Evolutionary conservation across 2,888 invertebrate species (phyloP), one percentile per base, ranked within the genome.

Genomic region (Eupeodes latifasciatus): DNA sequence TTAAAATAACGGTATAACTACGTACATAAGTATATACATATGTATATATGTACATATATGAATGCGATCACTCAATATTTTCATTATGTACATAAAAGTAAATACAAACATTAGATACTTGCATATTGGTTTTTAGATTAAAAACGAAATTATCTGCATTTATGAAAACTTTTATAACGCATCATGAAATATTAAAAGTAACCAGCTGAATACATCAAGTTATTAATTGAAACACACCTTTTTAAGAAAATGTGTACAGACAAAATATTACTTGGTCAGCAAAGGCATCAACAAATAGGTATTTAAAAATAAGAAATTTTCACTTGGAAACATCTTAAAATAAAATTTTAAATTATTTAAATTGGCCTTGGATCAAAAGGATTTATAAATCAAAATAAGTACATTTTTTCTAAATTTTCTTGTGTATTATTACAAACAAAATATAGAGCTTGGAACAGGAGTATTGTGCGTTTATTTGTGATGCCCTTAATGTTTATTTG

Each of bases 291-390:
- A 49, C 27, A 67, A 61, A 49, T 51, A 34, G 9, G 4, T 51
- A 34, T 34, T 34, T 67, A 14, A 67, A 51, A 51, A 34, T 51
- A 67, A 51, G 44, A 67, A 34, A 34, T 10, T n/a, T 44, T 51
- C n/a, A n/a, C 67, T n/a, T 67, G 51, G 49, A 67, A 67, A 51
- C 51, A 47, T 64, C 47, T 64, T 64, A 12, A 44, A 64, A 27
- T 57, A 47, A 11, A 44, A 11, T 47, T 9, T 47, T 47, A 7
- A 4, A 11, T 47, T 5, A 49, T 3, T 57, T 5, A 57, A 44
- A 59, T 12, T 11, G 34, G 14, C 27, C 7, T n/a, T n/a, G 36
- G 4, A 61, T 10, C n/a, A 36, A n/a, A 61, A n/a, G 7, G 59
- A 61, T 79, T 76, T 49, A 5, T 2, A 57, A 19, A 14, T 57